Percentiles rank a stretch among this genome's conserved stretches.
Conservation (phyloP, 2,113 vertebrate genomes). For the Phalacrocorax brasilianus region DNA sequence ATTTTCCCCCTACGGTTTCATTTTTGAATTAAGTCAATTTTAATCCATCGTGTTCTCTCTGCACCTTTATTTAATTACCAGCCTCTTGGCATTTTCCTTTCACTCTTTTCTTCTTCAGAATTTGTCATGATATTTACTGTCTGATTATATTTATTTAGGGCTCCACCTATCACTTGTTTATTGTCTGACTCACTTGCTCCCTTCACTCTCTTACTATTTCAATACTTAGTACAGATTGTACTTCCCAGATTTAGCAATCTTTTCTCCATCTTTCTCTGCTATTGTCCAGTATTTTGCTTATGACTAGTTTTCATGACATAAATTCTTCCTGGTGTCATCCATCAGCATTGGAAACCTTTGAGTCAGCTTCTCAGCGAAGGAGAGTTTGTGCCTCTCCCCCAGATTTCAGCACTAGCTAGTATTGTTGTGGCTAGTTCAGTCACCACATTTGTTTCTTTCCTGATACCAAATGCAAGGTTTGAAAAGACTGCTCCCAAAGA, state of each 20-base stretch:
- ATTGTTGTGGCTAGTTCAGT: background rate
- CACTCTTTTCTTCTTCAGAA: background rate
- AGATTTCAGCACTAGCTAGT: background rate
- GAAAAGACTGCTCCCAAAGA: background rate
- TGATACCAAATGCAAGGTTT: background rate
- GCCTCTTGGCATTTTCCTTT: background rate
- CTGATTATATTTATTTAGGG: background rate
- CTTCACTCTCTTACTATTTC: background rate
- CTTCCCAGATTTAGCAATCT: background rate
- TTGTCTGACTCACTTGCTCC: background rate
- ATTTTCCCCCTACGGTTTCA: background rate
- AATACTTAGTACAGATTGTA: background rate
- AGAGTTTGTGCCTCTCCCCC: background rate
- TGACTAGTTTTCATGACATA: background rate
- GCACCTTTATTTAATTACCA: background rate
- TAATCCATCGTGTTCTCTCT: background rate
- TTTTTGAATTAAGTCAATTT: slow-evolving; percentile 7
- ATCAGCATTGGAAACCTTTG: rapidly evolving
- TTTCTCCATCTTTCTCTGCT: background rate
- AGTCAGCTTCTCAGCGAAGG: background rate
- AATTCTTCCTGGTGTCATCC: background rate
- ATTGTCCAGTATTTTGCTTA: background rate
- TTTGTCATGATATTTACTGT: background rate
- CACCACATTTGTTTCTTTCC: background rate
- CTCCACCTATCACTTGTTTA: background rate